Base-by-base conservation (phyloP, 2,888 invertebrate species). In the Norana najaformis region DNA sequence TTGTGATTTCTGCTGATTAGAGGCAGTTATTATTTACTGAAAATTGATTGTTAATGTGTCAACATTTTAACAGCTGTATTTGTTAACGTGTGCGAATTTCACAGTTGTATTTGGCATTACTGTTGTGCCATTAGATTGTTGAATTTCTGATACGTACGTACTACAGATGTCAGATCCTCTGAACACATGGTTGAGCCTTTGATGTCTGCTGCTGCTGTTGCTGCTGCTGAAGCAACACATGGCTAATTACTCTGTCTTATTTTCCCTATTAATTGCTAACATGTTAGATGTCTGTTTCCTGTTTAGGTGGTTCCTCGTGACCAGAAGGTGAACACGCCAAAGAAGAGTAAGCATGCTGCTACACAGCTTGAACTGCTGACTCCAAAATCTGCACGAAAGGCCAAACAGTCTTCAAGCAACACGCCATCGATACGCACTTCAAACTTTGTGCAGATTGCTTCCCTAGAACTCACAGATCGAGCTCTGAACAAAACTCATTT, bases 401-500 rank as follows among this genome's bases (percentile, higher is more conserved):
- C 37, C 20, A 85, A 85, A 30, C 37, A 20, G 1, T 16, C 36
- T 35, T 36, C 85, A 92, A 96, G 96, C 93, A 97, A 97, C 92
- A 98, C 98, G 6, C 96, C 96, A 92, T 97, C 97, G 0, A 98
- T 98, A 0, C 96, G 98, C 90, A 96, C 97, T 0, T 97, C 98
- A 2, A 97, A 97, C 93, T 97, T 99, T 95, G 96, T 96, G 53
- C 96, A 97, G 91, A 97, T 98, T 94, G 98, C 98, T 0, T 97
- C 97, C 94, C 96, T 98, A 91, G 96, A 97, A 91, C 97, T 99
- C 94, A 97, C 97, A 18, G 96, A 98, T 92, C 96, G 96, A 91
- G 97, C 97, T 93, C 96, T 98, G 69, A 96, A 96, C 91, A 96
- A 97, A 92, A 97, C 96, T 92, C 96, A 96, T 91, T 98, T 95